These are phyloP conservation scores for Saccostrea echinata DNA, from an alignment of 1,140 invertebrate genomes.

Conservation along the genomic window DNA sequence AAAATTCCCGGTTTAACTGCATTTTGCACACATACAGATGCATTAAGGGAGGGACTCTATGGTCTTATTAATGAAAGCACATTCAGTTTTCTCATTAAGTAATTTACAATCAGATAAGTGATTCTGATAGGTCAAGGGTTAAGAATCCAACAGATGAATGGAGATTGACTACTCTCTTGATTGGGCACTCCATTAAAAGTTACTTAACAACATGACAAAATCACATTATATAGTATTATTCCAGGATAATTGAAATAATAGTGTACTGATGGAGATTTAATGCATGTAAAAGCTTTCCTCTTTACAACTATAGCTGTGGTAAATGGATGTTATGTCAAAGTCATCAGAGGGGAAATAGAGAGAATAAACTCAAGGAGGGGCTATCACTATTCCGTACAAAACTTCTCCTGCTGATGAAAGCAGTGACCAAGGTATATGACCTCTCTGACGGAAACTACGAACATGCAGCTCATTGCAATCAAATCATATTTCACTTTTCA, in stretches of 20 bases:
- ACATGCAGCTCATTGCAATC: neutral
- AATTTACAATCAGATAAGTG: neutral
- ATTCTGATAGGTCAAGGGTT: conserved; percentile 5
- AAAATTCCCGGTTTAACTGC: too few relatives aligned
- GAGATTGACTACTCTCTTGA: neutral
- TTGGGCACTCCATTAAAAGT: conserved; percentile 23
- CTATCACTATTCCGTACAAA: neutral
- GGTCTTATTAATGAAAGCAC: neutral
- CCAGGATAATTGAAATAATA: conserved; percentile 32
- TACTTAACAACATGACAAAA: neutral
- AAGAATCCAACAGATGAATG: neutral
- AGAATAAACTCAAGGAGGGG: too few relatives aligned
- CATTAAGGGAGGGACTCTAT: neutral
- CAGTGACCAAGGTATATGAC: neutral
- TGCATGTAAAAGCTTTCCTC: conserved; percentile 14
- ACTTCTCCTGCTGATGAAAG: neutral
- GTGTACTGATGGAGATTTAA: neutral
- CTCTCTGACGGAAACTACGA: neutral
- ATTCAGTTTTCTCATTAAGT: neutral
- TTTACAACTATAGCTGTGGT: conserved; percentile 11
- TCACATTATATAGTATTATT: conserved; percentile 1
- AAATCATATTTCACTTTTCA: neutral
- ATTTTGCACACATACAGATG: neutral
- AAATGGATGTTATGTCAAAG: conserved; percentile 13
- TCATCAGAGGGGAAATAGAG: neutral